Base-by-base conservation (phyloP, 2,113 vertebrate species). In the Pycnonotus jocosus region DNA sequence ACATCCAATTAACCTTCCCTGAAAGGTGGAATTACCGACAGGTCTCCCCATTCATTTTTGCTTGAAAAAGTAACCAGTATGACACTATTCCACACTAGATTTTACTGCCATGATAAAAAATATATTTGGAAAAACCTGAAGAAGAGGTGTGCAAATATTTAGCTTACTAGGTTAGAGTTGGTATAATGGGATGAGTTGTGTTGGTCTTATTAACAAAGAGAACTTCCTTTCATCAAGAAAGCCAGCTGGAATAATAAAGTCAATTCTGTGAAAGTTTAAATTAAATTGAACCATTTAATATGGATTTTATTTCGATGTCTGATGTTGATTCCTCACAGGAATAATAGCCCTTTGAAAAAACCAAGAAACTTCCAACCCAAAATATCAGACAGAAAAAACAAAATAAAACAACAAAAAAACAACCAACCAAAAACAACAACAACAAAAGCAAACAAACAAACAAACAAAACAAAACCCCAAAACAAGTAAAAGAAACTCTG, bases 171-270 rank as follows among this genome's bases (percentile, higher is more conserved):
- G 71, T 92, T 95, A 94, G 68, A 94, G 60, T 14, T 83, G 61
- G 58, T 92, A 68, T 94, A 94, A 95, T 62, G n/a, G 81, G 48
- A 83, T 83, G 88, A 91, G 47, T 79, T 92, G 12, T 87, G 47
- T 42, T 95, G n/a, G 65, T 96, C 51, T 94, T 65, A 93, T 92
- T 97, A 96, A 92, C 33, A 93, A 76, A 96, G 40, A 61, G 61
- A 91, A 82, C 73, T 90, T 97, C 86, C 76, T 91, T 96, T 94
- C 79, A 86, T 40, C 42, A 95, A 40, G 53, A 33, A 51, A 51
- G 37, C 45, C 58, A 97, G 56, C 40, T 96, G 74, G 64, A 94
- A 95, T 92, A 97, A 95, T 95, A 96, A 92, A 97, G 33, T 40
- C 28, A 92, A 60, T 48, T 65, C 27, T 95, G 42, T 87, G 69